phyloP scores from a whole-genome alignment of 1,140 invertebrate genomes.

The Sipha flava region DNA sequence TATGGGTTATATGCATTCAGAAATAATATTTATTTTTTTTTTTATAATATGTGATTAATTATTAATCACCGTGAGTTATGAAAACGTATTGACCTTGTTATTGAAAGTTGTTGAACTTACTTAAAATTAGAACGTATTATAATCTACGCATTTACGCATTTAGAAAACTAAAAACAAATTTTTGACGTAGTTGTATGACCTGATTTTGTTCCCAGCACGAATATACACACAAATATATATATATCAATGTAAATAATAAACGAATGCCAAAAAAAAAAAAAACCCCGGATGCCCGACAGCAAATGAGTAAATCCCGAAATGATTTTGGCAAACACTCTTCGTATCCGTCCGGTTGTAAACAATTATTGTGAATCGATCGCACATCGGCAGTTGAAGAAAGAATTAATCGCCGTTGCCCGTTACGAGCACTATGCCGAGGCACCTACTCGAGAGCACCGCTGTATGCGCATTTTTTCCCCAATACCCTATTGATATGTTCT shows the following conservation, averaged over 20 bases:
- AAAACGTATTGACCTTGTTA: not conserved
- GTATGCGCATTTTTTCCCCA: too few relatives aligned
- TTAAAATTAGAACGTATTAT: not conserved
- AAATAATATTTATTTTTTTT: too few relatives aligned
- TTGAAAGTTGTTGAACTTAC: not conserved
- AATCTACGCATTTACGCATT: conserved; percentile 2
- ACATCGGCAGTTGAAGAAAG: not conserved
- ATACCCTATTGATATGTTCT: too few relatives aligned
- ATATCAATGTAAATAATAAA: conserved; percentile 12
- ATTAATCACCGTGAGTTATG: too few relatives aligned
- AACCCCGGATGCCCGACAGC: not conserved
- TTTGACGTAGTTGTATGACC: conserved; percentile 4
- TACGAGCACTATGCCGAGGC: too few relatives aligned
- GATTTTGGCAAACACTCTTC: conserved; percentile 3
- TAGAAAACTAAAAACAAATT: conserved; percentile 2
- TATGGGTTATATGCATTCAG: too few relatives aligned
- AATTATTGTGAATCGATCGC: not conserved
- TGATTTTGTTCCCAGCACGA: not conserved
- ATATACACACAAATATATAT: not conserved
- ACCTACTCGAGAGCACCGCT: too few relatives aligned
- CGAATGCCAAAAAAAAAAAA: not conserved
- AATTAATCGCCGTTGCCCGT: too few relatives aligned
- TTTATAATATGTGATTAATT: not conserved
- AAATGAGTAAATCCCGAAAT: not conserved
- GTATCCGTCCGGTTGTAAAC: not conserved